Evolutionary conservation across 2,113 vertebrate genomes (phyloP).

Genomic region (Cyphomyrus discorhynchus): DNA sequence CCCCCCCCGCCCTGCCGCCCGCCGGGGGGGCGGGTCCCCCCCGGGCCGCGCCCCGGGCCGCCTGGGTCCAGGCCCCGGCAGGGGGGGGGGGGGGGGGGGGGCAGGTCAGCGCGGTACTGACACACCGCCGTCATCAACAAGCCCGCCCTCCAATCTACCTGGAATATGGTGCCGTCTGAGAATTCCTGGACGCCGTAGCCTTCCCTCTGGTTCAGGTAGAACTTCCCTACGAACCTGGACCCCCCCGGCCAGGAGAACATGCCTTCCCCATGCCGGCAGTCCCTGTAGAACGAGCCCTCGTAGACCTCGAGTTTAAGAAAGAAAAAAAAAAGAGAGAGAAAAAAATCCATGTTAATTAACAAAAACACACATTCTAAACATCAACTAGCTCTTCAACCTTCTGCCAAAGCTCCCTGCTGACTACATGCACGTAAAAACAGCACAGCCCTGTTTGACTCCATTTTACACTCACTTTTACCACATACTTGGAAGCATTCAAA

Average conservation of each 20-base stretch:
- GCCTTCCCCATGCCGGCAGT: constrained; percentile 68
- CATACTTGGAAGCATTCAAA: neutral
- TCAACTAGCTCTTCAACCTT: neutral
- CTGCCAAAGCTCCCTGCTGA: neutral
- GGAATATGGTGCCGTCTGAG: constrained; percentile 59
- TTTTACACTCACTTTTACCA: neutral
- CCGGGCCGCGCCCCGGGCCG: too few species aligned
- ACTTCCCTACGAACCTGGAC: constrained; percentile 67
- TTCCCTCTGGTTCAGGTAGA: constrained; percentile 75
- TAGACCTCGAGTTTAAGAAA: constrained; percentile 56
- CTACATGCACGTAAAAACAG: neutral
- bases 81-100: neutral
- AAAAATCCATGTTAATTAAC: neutral
- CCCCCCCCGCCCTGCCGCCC: too few species aligned
- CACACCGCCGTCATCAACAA: neutral
- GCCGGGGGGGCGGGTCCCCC: too few species aligned
- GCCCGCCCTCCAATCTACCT: constrained; percentile 51
- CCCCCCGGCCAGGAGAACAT: constrained; percentile 67
- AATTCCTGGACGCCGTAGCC: constrained; percentile 68
- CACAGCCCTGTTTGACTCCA: neutral
- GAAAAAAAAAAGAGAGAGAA: neutral
- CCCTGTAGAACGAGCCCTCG: constrained; percentile 70
- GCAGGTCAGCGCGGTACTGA: neutral
- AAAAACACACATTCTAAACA: neutral
- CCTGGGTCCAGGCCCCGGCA: too few species aligned